Evolutionary conservation across 1,140 invertebrate genomes (phyloP).

Genomic region (Brachionus paranguensis): DNA sequence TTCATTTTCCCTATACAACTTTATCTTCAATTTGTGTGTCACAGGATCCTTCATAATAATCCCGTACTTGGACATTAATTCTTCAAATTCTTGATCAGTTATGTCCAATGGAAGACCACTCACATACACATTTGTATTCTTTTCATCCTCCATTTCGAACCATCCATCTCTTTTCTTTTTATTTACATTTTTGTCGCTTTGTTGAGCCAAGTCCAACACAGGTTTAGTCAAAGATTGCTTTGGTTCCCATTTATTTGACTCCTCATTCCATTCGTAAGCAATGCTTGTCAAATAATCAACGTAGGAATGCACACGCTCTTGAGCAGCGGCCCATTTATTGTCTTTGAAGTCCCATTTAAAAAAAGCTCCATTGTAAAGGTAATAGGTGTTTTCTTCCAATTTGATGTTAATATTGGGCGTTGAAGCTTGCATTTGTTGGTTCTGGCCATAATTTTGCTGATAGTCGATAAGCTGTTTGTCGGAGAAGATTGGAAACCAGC

Average conservation of each 20-base stretch:
- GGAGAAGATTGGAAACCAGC: constrained; percentile 32
- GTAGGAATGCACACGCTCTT: constrained; percentile 12
- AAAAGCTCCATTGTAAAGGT: constrained; percentile 34
- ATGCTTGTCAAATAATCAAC: constrained; percentile 33
- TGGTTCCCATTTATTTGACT: constrained; percentile 9
- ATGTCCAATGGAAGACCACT: constrained; percentile 80
- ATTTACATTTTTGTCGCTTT: background rate
- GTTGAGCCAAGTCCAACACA: background rate
- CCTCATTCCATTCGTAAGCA: constrained; percentile 36
- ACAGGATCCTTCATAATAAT: constrained; percentile 79
- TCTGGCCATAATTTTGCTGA: constrained; percentile 29
- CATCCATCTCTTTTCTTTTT: constrained; percentile 60
- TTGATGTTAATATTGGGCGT: background rate
- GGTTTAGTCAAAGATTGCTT: background rate
- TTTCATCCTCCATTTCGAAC: constrained; percentile 86
- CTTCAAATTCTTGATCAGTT: constrained; percentile 68
- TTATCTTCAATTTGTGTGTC: constrained; percentile 80
- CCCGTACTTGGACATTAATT: constrained; percentile 93
- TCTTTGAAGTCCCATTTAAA: constrained; percentile 17
- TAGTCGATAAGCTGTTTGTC: constrained; percentile 26
- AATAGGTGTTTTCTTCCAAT: constrained; percentile 16
- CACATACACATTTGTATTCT: constrained; percentile 95
- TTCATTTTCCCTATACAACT: constrained; percentile 74
- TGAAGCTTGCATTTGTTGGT: background rate
- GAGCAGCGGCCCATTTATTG: background rate